Percentiles rank a stretch among this genome's conserved stretches.
phyloP scores from a whole-genome alignment of 2,113 vertebrate genomes.

The Emberiza fucata region DNA sequence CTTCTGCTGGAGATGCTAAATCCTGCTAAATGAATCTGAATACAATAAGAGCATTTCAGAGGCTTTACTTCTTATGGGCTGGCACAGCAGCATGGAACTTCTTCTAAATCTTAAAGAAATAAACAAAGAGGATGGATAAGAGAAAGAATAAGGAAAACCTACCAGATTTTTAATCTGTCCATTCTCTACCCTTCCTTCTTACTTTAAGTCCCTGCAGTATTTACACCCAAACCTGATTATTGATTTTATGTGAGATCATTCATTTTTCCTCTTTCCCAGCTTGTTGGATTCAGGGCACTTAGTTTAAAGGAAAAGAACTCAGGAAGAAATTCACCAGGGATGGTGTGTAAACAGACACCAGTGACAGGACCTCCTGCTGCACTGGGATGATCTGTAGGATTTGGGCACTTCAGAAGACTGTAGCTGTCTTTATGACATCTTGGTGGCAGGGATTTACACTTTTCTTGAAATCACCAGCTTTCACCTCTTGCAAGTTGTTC shows the following conservation, averaged over 20 bases:
- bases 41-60: not conserved
- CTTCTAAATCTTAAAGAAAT: not conserved
- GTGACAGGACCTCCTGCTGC: not conserved
- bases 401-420: not conserved
- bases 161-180: not conserved
- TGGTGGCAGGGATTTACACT: not conserved
- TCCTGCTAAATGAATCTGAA: not conserved
- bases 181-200: not conserved
- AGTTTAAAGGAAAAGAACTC: not conserved
- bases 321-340: not conserved
- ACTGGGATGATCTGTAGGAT: not conserved
- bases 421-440: not conserved
- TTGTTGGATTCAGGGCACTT: not conserved
- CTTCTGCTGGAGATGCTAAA: not conserved
- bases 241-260: not conserved
- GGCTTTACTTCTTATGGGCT: not conserved
- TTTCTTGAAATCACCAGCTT: not conserved
- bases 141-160: not conserved
- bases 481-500: not conserved
- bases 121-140: not conserved
- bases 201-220: not conserved
- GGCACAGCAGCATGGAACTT: not conserved
- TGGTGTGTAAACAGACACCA: not conserved
- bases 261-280: not conserved
- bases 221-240: not conserved